These are phyloP conservation scores for Drosophila varians DNA, from an alignment of 1,140 invertebrate genomes.

Conservation along the genomic window DNA sequence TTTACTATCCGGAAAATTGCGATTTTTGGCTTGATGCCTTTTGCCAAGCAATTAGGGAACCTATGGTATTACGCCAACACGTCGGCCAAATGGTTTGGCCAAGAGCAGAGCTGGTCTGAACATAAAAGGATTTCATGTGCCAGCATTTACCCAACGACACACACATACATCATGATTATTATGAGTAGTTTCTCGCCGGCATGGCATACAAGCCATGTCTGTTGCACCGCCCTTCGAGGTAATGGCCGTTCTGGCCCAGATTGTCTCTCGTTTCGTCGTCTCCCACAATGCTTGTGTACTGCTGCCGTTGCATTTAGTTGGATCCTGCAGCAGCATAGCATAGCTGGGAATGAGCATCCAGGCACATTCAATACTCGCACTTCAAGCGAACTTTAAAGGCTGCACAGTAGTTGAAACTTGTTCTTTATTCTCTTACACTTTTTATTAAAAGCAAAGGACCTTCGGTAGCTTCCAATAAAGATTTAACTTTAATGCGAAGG, in stretches of 20 bases:
- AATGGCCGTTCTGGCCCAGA: not conserved
- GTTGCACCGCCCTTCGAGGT: slow-evolving; percentile 40
- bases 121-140: slow-evolving; percentile 32
- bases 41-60: slow-evolving; percentile 50
- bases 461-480: not conserved
- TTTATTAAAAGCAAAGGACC: not conserved
- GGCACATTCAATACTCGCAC: slow-evolving; percentile 63
- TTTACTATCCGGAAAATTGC: slow-evolving; percentile 17
- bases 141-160: slow-evolving; percentile 9
- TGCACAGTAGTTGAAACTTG: slow-evolving; percentile 32
- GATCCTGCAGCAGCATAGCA: slow-evolving; percentile 2
- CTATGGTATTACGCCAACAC: slow-evolving; percentile 13
- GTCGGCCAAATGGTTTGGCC: not conserved
- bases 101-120: slow-evolving; percentile 11
- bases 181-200: slow-evolving; percentile 49
- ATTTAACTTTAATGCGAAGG: not conserved
- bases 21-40: slow-evolving; percentile 25
- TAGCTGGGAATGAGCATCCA: slow-evolving; percentile 33
- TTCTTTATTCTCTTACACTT: not conserved
- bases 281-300: not conserved
- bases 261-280: not conserved
- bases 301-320: slow-evolving; percentile 18
- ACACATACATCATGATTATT: slow-evolving; percentile 63
- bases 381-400: slow-evolving; percentile 39
- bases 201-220: slow-evolving; percentile 50